Conservation (phyloP, 2,113 vertebrate species). For the Ictalurus furcatus region DNA sequence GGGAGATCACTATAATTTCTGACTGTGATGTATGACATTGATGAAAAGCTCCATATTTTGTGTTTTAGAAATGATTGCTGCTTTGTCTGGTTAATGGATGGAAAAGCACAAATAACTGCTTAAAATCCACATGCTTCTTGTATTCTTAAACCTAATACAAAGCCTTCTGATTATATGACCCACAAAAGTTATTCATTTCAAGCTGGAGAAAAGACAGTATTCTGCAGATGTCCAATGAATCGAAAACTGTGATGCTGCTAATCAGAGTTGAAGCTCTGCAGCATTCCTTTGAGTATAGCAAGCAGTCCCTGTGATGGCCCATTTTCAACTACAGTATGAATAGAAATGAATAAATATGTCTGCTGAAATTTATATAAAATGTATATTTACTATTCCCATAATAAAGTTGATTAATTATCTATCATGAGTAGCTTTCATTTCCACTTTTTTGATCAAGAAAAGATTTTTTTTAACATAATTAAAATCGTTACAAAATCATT, state of each 20-base stretch:
- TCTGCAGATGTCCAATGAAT: conserved; percentile 2
- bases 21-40: not conserved
- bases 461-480: not conserved
- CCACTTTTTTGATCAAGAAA: not conserved
- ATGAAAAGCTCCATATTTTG: not conserved
- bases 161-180: conserved; percentile 6
- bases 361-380: not conserved
- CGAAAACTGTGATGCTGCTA: not conserved
- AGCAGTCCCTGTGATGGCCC: not conserved
- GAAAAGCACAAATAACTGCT: not conserved
- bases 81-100: conserved; percentile 9
- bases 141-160: conserved; percentile 8
- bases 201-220: not conserved
- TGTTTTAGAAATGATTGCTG: conserved; percentile 5
- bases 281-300: not conserved
- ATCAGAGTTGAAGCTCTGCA: not conserved
- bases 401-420: not conserved
- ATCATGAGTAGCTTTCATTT: not conserved
- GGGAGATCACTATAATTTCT: conserved; percentile 7
- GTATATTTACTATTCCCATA: not conserved
- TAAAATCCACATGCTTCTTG: not conserved
- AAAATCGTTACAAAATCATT: no score
- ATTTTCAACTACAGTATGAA: not conserved
- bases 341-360: not conserved
- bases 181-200: conserved; percentile 7